Conservation (phyloP, 2,888 invertebrate genomes). For the Eretmocerus hayati region DNA sequence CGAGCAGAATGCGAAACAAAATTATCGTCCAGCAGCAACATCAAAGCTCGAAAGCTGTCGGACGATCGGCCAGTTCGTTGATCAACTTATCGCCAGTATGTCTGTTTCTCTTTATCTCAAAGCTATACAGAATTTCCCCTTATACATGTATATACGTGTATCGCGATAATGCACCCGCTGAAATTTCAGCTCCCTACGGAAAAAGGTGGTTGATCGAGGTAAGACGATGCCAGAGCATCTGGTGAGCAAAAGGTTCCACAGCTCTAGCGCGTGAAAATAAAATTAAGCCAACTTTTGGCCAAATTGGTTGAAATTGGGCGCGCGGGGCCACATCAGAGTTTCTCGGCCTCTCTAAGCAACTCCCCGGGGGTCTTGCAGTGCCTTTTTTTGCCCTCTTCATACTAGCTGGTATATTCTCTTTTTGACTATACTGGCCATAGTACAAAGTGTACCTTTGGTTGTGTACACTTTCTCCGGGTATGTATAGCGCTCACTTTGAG, state of each 20-base stretch:
- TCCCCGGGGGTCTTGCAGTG: neutral
- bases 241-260: neutral
- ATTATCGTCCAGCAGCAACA: no score
- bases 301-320: constrained; percentile 59
- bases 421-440: neutral
- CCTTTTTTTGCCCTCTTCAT: constrained; percentile 9
- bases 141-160: no score
- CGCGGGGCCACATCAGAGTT: no score
- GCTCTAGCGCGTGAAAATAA: constrained; percentile 49
- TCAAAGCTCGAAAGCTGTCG: no score
- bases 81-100: no score
- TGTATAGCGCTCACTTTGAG: no score
- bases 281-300: constrained; percentile 54
- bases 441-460: no score
- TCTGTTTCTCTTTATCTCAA: no score
- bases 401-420: neutral
- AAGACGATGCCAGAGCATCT: constrained; percentile 14
- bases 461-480: no score
- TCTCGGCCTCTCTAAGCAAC: constrained; percentile 11
- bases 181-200: constrained; percentile 24
- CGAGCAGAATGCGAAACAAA: no score
- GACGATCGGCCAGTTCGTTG: no score
- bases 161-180: neutral
- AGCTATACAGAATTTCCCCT: no score
- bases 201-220: constrained; percentile 15